Evolutionary conservation across 2,113 vertebrate species (phyloP).

Genomic region (Silurus meridionalis): DNA sequence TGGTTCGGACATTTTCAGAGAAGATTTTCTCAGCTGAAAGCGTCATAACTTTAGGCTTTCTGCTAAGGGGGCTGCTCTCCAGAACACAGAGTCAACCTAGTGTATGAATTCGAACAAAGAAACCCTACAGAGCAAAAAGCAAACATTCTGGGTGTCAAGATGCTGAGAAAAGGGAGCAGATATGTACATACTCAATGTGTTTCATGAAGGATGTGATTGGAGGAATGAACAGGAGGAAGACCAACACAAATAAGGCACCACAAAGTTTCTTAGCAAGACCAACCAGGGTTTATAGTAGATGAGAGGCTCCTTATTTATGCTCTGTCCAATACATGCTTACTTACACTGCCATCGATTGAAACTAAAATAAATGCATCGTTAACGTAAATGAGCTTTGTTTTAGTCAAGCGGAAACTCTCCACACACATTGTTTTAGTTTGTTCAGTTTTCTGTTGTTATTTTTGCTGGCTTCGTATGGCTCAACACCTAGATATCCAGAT

Average conservation of each 20-base stretch:
- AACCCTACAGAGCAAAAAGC: conserved; percentile 37
- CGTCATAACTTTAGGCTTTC: background rate
- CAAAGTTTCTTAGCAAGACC: conserved; percentile 52
- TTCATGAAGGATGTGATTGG: conserved; percentile 43
- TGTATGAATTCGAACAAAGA: conserved; percentile 27
- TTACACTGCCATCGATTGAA: conserved; percentile 3
- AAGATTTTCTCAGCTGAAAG: conserved; percentile 51
- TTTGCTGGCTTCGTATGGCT: conserved; percentile 19
- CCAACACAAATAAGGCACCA: conserved; percentile 60
- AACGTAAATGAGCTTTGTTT: background rate
- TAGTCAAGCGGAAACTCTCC: background rate
- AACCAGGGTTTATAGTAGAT: conserved; percentile 41
- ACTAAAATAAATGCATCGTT: background rate
- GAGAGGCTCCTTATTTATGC: conserved; percentile 21
- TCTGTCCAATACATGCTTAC: conserved; percentile 29
- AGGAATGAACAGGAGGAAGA: conserved; percentile 47
- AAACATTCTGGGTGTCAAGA: conserved; percentile 46
- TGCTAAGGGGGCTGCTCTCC: too few species aligned
- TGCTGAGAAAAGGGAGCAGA: conserved; percentile 32
- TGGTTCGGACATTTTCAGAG: conserved; percentile 53
- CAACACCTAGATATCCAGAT: background rate
- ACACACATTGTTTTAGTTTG: background rate
- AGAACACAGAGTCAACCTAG: conserved; percentile 40
- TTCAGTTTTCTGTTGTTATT: background rate
- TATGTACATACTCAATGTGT: conserved; percentile 28